Base-by-base conservation (phyloP, 2,888 invertebrate genomes). In the Eulithis testata region DNA sequence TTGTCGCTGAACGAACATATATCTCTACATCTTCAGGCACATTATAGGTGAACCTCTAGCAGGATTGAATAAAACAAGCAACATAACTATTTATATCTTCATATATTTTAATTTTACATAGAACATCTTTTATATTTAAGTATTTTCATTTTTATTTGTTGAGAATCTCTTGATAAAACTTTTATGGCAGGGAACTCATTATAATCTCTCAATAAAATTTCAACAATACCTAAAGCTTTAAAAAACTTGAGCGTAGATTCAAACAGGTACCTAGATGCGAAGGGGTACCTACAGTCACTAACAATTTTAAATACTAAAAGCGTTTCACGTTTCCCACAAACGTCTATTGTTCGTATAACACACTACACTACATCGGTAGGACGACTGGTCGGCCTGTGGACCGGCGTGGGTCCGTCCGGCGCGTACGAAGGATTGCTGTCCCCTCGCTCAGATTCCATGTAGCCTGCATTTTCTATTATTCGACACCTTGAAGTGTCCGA, bases 291-390 rank as follows among this genome's bases (percentile, higher is more conserved):
- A 88, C 82, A 80, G 81, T 85, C 87, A 87, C 90, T 91, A 90
- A 89, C 86, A 86, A 87, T 80, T 81, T 86, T 86, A 73, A 85
- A 83, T 81, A 78, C 91, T 93, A 93, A 82, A 92, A 93, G 93
- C 92, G 93, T 90, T 91, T 91, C 84, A 87, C 86, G 87, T 91
- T 92, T 90, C 91, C 93, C 92, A 86, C 87, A 78, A 88, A 89
- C 87, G 88, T 91, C 81, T 82, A 74, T 75, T 72, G 67, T 79
- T 77, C 76, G 77, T 76, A 66, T 68, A 76, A 59, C 74, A 73
- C 84, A 89, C 87, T 89, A 91, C 80, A 90, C 89, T 82, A 80
- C 72, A 63, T 90, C 89, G 12, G 83, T 79, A 70, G 71, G 49
- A 64, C 61, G 73, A 65, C 53, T 69, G 51, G 67, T 60, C 27